Evolutionary conservation across 2,888 invertebrate genomes (phyloP), one percentile per base, ranked within the genome.

Genomic region (Pelosia muscerda): DNA sequence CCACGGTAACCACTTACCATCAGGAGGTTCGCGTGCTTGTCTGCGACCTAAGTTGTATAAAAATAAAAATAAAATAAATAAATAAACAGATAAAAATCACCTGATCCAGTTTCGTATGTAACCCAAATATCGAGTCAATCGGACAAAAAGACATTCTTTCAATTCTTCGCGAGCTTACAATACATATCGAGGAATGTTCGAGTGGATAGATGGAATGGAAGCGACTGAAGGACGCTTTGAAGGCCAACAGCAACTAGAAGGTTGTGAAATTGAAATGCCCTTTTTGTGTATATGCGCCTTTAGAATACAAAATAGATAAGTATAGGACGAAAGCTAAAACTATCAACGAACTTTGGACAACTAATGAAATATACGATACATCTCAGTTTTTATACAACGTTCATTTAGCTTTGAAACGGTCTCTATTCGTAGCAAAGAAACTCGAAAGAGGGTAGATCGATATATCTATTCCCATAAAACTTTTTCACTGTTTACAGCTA

Each of bases 131-230:
- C 23, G 58, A 58, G 26, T 42, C 38, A 22, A 34, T 22, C 42
- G 53, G 61, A 57, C 31, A 68, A 68, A 68, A 68, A 64, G 65
- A 61, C 61, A 61, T 68, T 57, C 34, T 61, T 65, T 23, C 57
- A n/a, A 57, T 68, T 61, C 34, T 11, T 25, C 11, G 49, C 64
- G 42, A 68, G 64, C 64, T 68, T 68, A 34, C 38, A 65, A 65
- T 60, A 68, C 49, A 22, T 68, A 68, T 65, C 56, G 68, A 25
- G 56, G 61, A 65, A 68, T 68, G 68, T 68, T 68, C 57, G 65
- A 60, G 49, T 68, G 60, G 11, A 49, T 55, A 15, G 22, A 49
- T 49, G 49, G n/a, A n/a, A n/a, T 49, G 49, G n/a, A n/a, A n/a
- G 6, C 49, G 49, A 49, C 28, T 49, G 65, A 68, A 68, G 68